Base-by-base conservation (phyloP, 1,140 invertebrate species). In the Drosophila ananassae region DNA sequence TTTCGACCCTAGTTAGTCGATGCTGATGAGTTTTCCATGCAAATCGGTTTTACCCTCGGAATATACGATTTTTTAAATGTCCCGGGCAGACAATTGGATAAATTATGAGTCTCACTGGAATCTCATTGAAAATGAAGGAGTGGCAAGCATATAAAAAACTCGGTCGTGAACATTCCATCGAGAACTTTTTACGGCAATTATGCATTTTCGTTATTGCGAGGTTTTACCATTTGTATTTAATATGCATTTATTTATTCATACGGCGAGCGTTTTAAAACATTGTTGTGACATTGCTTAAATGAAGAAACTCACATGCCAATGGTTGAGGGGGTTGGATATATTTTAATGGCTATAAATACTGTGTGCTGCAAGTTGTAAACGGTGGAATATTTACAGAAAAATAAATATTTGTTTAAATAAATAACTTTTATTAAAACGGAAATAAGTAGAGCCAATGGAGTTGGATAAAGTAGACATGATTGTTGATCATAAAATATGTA, bases 201-300 rank as follows among this genome's bases (percentile, higher is more conserved):
- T 68, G 61, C 67, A 57, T 41, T 61, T 60, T 60, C 56, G 61
- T 72, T 84, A 57, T 76, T 72, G 58, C 60, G 53, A 56, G 73
- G 62, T 60, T 64, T 63, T 30, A 66, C 68, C 74, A 60, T 75
- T 81, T 87, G 77, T 64, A 78, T 87, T 81, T 85, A 87, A 85
- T 85, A 81, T 72, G 56, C 64, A 80, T 81, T 85, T 66, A 85
- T 81, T 77, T 87, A 85, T 87, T 87, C 77, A 81, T 77, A 71
- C 63, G 81, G 77, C 76, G 39, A 63, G 55, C 66, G 58, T 64
- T 84, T 79, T 77, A 77, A 73, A 76, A 48, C 64, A 58, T 72
- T 59, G 68, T 48, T 59, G 68, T 61, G 60, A 51, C 77, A 64
- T 60, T 64, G 58, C 60, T 75, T 63, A 76, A 56, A 58, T 76